A percentile compares a stretch with the other conserved stretches of the same genome.
These are phyloP conservation scores for Leucopsar rothschildi DNA, from an alignment of 2,113 vertebrate genomes.

Conservation along the genomic window DNA sequence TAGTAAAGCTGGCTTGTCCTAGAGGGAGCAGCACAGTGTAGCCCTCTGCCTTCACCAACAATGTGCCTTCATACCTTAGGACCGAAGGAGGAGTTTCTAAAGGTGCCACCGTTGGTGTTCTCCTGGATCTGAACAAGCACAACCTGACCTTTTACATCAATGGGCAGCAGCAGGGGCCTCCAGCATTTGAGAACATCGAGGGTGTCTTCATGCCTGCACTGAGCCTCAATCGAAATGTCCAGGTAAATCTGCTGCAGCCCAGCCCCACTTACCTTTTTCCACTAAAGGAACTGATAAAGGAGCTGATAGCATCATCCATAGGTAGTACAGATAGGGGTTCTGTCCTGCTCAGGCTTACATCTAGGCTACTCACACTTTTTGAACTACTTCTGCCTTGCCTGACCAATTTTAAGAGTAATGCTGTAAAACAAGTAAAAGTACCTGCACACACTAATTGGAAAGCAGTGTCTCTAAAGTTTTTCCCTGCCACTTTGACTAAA, in stretches of 20 bases:
- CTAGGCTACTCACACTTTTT: background rate
- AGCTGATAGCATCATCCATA: fast-evolving
- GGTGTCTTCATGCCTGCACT: conserved; percentile 95
- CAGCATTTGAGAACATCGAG: conserved; percentile 91
- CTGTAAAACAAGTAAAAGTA: background rate
- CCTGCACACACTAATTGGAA: background rate
- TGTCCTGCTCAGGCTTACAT: background rate
- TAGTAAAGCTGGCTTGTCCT: background rate
- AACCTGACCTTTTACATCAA: conserved; percentile 94
- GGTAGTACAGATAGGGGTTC: background rate
- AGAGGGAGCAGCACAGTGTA: background rate
- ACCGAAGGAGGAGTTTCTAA: conserved; percentile 94
- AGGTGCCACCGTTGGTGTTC: conserved; percentile 88
- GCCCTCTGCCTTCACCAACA: background rate
- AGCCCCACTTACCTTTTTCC: background rate
- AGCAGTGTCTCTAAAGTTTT: background rate
- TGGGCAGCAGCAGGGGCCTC: conserved; percentile 93
- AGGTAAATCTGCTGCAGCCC: conserved; percentile 73
- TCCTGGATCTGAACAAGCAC: conserved; percentile 91
- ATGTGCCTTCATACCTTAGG: conserved; percentile 62
- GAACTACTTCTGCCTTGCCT: background rate
- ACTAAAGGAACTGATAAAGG: background rate
- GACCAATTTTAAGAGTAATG: background rate
- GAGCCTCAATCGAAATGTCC: conserved; percentile 97
- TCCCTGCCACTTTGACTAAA: background rate